These are phyloP conservation scores for Eumacrocentrus americanus DNA, from an alignment of 2,888 invertebrate genomes.

Conservation along the genomic window DNA sequence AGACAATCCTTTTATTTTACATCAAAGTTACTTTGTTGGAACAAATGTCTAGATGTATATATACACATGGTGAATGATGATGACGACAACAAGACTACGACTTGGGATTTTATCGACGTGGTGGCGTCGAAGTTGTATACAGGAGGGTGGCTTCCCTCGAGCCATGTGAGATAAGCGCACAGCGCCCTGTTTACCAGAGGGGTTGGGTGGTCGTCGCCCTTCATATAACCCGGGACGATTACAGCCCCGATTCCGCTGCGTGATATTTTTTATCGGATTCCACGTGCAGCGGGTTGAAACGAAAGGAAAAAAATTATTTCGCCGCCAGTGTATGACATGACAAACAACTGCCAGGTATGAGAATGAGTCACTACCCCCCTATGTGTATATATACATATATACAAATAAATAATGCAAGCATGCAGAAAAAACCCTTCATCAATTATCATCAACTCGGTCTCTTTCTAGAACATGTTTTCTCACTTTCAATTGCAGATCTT, in stretches of 20 bases:
- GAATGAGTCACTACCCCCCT: constrained; percentile 18
- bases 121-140: not conserved
- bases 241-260: constrained; percentile 22
- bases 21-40: too few relatives aligned
- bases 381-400: not conserved
- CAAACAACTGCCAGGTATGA: constrained; percentile 26
- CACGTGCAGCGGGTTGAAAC: constrained; percentile 17
- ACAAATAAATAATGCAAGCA: not conserved
- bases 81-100: not conserved
- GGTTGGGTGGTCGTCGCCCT: constrained; percentile 10
- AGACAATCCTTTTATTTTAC: too few relatives aligned
- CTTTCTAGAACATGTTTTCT: too few relatives aligned
- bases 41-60: not conserved
- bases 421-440: too few relatives aligned
- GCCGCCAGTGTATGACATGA: constrained; percentile 4
- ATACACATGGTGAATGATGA: not conserved
- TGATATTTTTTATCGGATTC: constrained; percentile 33
- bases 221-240: constrained; percentile 23
- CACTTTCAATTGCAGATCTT: too few relatives aligned
- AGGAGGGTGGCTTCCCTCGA: constrained; percentile 5
- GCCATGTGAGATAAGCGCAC: constrained; percentile 28
- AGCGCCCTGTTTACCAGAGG: constrained; percentile 22
- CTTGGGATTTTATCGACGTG: constrained; percentile 26
- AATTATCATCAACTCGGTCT: too few relatives aligned
- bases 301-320: constrained; percentile 9